Conservation (phyloP, 2,888 invertebrate species). For the Tetragonula carbonaria region DNA sequence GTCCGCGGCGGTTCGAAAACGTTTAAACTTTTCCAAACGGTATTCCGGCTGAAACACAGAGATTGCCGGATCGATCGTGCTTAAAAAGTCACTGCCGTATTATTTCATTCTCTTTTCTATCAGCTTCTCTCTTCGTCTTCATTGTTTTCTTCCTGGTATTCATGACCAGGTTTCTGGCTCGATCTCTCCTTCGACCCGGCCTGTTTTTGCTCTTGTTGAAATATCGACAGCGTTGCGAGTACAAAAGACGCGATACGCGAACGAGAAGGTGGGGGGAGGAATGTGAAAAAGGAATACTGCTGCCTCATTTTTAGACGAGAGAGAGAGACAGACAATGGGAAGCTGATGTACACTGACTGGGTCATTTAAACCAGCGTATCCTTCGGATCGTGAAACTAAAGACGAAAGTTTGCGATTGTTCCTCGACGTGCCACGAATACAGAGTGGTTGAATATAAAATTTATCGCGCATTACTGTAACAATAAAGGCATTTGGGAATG, state of each 20-base stretch:
- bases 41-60: not conserved
- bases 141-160: not conserved
- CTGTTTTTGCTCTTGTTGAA: not conserved
- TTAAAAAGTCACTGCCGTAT: not conserved
- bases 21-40: not conserved
- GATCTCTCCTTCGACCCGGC: not conserved
- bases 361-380: not conserved
- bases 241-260: not conserved
- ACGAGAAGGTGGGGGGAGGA: not conserved
- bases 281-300: not conserved
- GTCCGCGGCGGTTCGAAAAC: not conserved
- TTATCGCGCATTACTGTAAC: not conserved
- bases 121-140: no score
- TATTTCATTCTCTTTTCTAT: not conserved
- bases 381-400: not conserved
- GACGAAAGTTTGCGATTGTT: not conserved
- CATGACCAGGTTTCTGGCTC: not conserved
- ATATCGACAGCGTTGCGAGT: not conserved
- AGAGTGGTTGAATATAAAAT: not conserved
- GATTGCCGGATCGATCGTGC: not conserved
- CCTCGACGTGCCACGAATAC: not conserved
- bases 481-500: no score
- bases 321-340: constrained; percentile 12
- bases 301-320: constrained; percentile 13
- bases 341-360: not conserved